Evolutionary conservation across 2,797 vertebrate species (phyloP).

Genomic region (Hylomyscus alleni): DNA sequence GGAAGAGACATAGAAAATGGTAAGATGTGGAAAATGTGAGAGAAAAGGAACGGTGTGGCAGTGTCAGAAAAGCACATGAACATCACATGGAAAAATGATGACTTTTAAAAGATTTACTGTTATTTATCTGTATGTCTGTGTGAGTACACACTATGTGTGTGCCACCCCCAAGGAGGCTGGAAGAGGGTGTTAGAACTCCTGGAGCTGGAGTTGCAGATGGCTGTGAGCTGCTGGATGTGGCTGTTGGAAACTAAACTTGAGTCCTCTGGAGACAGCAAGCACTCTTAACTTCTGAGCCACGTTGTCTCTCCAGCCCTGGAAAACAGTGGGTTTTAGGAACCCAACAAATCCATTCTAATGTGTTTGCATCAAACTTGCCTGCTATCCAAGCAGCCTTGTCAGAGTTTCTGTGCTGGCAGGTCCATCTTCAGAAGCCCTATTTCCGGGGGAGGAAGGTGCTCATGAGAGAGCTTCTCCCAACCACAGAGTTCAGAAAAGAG

Average conservation of each 20-base stretch:
- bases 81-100: fast-evolving
- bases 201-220: not conserved
- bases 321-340: not conserved
- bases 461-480: not conserved
- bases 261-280: not conserved
- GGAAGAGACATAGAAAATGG: not conserved
- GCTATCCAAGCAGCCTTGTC: not conserved
- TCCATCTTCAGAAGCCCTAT: not conserved
- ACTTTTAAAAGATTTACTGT: not conserved
- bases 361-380: not conserved
- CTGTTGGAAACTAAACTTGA: not conserved
- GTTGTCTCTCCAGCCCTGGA: not conserved
- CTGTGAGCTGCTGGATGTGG: not conserved
- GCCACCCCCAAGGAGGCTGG: not conserved
- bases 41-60: not conserved
- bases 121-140: no score
- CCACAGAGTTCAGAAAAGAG: not conserved
- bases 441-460: not conserved
- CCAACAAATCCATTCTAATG: not conserved
- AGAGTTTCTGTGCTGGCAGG: not conserved
- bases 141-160: no score
- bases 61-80: fast-evolving
- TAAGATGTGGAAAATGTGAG: not conserved
- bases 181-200: not conserved
- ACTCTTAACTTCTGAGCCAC: not conserved